These are phyloP conservation scores for Origma solitaria DNA, from an alignment of 2,113 vertebrate species.

Conservation along the genomic window DNA sequence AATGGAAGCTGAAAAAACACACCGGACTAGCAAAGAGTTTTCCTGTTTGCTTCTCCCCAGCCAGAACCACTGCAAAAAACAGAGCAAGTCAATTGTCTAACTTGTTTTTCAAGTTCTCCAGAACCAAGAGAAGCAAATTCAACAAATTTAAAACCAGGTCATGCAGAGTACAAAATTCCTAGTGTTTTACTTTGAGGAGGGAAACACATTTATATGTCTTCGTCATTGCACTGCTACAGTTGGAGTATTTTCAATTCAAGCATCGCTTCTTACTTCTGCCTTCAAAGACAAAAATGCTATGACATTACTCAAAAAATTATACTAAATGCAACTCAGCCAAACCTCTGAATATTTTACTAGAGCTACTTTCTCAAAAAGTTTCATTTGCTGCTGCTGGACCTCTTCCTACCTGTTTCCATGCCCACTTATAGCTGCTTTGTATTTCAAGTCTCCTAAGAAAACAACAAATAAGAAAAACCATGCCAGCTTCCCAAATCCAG, in stretches of 20 bases:
- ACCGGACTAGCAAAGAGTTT: neutral
- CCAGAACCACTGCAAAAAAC: neutral
- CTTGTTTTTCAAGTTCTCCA: neutral
- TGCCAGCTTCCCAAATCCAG: neutral
- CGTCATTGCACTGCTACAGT: neutral
- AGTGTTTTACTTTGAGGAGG: neutral
- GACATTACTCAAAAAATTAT: neutral
- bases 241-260: neutral
- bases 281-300: neutral
- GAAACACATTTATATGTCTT: neutral
- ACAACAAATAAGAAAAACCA: neutral
- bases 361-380: neutral
- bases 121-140: neutral
- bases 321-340: neutral
- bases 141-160: neutral
- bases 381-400: neutral
- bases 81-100: neutral
- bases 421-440: neutral
- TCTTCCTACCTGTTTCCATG: neutral
- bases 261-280: neutral
- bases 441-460: neutral
- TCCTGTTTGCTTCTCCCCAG: neutral
- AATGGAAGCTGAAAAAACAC: neutral
- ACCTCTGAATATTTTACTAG: neutral
- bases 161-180: neutral